Evolutionary conservation across 2,888 invertebrate genomes (phyloP), one percentile per base, ranked within the genome.

Genomic region (Axea sp.): DNA sequence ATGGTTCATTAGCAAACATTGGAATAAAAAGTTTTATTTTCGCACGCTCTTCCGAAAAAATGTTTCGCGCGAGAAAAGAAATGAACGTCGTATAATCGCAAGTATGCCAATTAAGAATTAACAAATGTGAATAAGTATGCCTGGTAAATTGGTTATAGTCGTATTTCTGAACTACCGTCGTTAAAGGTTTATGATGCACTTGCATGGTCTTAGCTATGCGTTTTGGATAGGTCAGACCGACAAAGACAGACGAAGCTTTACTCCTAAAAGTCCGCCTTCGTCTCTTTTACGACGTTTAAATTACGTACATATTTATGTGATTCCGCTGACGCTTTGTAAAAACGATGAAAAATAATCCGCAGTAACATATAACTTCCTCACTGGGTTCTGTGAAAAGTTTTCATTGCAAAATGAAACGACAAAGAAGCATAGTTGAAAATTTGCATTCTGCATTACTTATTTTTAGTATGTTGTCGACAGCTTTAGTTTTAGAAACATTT

Each of bases 101-200:
- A 41, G n/a, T 43, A 39, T 19, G 55, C 49, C 39, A 62, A 69
- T 71, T 64, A 64, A 72, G 51, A 57, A 68, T 69, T 47, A 60
- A 68, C 59, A 69, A 74, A 69, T 45, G 65, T 19, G 69, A 69
- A 71, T 75, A 71, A 64, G 69, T 71, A 60, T 41, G 45, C 30
- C 43, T 49, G 71, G 49, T 60, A 67, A 65, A 75, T 75, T 75
- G 75, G 71, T 65, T 75, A 71, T 67, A 71, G 67, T 65, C 75
- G 75, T 71, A 75, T 75, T 75, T 62, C 71, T 60, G 69, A 74
- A 71, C 65, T 65, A 65, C 65, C 69, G 60, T 71, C 74, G 69
- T 74, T 74, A 74, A 74, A 74, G 49, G 53, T 75, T 75, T 75
- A 75, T 60, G 74, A 55, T 71, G 65, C 51, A 73, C 68, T 73